Evolutionary conservation across 1,140 invertebrate genomes (phyloP), one percentile per base, ranked within the genome.

Genomic region (Trialeurodes vaporariorum): DNA sequence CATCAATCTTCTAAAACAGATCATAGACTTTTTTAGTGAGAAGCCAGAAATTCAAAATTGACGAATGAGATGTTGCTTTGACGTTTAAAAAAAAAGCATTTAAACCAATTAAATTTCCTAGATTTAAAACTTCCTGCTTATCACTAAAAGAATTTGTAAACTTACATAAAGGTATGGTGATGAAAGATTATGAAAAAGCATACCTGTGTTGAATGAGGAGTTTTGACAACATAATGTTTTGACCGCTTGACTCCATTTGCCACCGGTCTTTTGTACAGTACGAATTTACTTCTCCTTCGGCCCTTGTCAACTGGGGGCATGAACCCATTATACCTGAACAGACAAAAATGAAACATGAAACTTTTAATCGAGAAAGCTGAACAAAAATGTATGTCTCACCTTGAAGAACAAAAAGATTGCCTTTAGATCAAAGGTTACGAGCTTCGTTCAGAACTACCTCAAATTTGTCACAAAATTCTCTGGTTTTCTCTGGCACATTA

Each of bases 151-250:
- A n/a, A n/a, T n/a, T n/a, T n/a, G n/a, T n/a, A n/a, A n/a, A n/a
- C n/a, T n/a, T n/a, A n/a, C n/a, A n/a, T n/a, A n/a, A n/a, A n/a
- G n/a, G n/a, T n/a, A n/a, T n/a, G n/a, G n/a, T n/a, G n/a, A n/a
- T n/a, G n/a, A n/a, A n/a, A n/a, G n/a, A n/a, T n/a, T n/a, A n/a
- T n/a, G n/a, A n/a, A n/a, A n/a, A n/a, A n/a, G n/a, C n/a, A 61
- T 68, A 77, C 76, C 73, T 77, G 73, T 72, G 90, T 89, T 77
- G 84, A 87, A 76, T 92, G 87, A 74, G 93, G 86, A 74, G 94
- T 89, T 84, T 94, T 93, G 68, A 98, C 94, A 69, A 95, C 88
- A 79, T 98, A 98, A 81, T 97, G 94, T 78, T 92, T 93, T 61
- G 91, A 94, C 72, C 92, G 87, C 75, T 94, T 94, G 25, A 98